Evolutionary conservation across 2,113 vertebrate species (phyloP), one percentile per base, ranked within the genome.

Genomic region (Myiopsitta monachus): DNA sequence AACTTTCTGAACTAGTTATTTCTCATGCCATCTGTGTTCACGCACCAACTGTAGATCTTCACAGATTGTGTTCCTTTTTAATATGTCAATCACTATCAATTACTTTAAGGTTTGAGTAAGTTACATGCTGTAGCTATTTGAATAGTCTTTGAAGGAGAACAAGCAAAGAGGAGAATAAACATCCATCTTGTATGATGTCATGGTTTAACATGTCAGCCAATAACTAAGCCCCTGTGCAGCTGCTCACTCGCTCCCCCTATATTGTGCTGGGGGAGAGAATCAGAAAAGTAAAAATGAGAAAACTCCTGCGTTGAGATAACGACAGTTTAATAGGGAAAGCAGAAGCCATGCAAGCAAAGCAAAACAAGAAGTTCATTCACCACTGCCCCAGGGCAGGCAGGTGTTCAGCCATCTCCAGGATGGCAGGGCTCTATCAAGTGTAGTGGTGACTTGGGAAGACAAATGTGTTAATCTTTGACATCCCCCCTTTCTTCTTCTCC

Each of bases 21-120:
- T 94, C 43, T 92, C 72, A 17, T 90, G 41, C 92, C 83, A 90
- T 96, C 91, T 94, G 88, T 92, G 79, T 92, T 96, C 51, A 49
- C 39, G 87, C 77, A 68, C 51, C 57, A 92, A 66, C 47, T 95
- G 82, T 31, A 61, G 41, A 55, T 73, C 30, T 61, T 68, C 82
- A 91, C 85, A 94, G 92, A 83, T 62, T 94, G 88, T 69, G 47
- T 95, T 94, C 78, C 74, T 79, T 94, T 82, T 82, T 76, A 94
- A 83, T 33, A 9, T 62, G 74, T 83, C 92, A 91, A 68, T 96
- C 87, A 68, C 43, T 64, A 63, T 55, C 74, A 47, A 7, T 83
- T 94, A 31, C 75, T 96, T 36, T 36, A 79, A 61, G 36, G 62
- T 79, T 79, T 94, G 51, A 67, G 44, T 85, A 41, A 76, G 57